Evolutionary conservation across 2,113 vertebrate genomes (phyloP).

Genomic region (Baryphthengus martii): DNA sequence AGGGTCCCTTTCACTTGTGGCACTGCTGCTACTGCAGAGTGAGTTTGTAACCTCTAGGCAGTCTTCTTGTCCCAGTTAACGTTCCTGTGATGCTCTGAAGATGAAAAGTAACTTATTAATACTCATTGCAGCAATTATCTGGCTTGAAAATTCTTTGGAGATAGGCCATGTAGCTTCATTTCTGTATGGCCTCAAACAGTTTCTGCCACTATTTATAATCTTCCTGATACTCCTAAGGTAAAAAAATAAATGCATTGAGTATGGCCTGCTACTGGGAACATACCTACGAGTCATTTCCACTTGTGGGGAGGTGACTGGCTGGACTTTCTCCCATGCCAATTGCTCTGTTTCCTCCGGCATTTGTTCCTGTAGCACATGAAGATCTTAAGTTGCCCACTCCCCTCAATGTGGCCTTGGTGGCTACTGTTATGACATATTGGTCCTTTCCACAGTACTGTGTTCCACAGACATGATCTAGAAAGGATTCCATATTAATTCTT

Average conservation of each 20-base stretch:
- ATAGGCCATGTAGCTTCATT: background rate
- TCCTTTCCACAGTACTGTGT: background rate
- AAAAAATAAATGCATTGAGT: background rate
- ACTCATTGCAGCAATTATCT: background rate
- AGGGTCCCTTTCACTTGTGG: accelerated
- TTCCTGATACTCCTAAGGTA: background rate
- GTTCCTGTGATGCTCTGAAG: background rate
- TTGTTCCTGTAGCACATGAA: background rate
- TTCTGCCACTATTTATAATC: background rate
- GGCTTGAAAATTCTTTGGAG: background rate
- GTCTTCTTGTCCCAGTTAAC: background rate
- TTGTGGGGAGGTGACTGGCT: background rate
- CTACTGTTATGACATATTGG: background rate
- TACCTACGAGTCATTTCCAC: accelerated
- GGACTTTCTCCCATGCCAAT: background rate
- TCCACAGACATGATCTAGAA: background rate
- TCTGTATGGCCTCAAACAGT: background rate
- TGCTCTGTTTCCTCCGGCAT: background rate
- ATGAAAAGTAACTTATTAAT: background rate
- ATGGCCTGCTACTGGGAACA: background rate
- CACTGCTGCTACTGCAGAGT: background rate
- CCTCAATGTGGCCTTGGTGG: background rate
- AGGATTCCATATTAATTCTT: background rate
- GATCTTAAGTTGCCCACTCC: background rate
- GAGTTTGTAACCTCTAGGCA: background rate